These are phyloP conservation scores for Andrena haemorrhoa DNA, from an alignment of 2,888 invertebrate species.

Conservation along the genomic window DNA sequence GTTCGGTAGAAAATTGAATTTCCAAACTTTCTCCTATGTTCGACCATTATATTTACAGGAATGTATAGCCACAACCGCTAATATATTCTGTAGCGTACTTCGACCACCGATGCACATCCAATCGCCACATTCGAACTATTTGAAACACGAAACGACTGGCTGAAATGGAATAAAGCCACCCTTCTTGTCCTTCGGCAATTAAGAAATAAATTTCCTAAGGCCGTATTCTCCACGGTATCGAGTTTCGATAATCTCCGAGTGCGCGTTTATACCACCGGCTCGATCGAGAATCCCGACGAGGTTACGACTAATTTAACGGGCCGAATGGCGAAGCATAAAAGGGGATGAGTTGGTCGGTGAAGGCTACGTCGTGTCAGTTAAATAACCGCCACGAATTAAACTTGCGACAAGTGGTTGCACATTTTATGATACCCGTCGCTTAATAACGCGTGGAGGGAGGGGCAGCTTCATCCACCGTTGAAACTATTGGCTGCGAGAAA, in stretches of 20 bases:
- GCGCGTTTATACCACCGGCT: conserved; percentile 5
- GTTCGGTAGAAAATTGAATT: no score
- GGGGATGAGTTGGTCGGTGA: background rate
- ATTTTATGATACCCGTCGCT: conserved; percentile 18
- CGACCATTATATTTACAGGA: no score
- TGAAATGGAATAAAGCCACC: background rate
- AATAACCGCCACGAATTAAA: conserved; percentile 26
- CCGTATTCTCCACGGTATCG: background rate
- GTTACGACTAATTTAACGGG: conserved; percentile 37
- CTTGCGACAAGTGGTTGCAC: conserved; percentile 21
- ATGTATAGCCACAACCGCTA: no score
- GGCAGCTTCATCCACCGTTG: background rate
- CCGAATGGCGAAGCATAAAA: conserved; percentile 3
- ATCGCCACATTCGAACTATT: background rate
- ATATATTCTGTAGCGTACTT: no score
- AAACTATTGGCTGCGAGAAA: conserved; percentile 15
- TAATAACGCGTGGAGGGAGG: conserved; percentile 24
- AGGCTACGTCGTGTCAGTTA: conserved; percentile 8
- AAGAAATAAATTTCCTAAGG: background rate
- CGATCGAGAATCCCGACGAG: conserved; percentile 18
- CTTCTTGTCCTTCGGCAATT: background rate
- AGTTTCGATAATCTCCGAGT: background rate
- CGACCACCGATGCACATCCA: background rate
- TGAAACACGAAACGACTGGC: background rate
- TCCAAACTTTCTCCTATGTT: no score